These are phyloP conservation scores for Phylloscopus collybita DNA, from an alignment of 2,797 vertebrate genomes.

Conservation along the genomic window DNA sequence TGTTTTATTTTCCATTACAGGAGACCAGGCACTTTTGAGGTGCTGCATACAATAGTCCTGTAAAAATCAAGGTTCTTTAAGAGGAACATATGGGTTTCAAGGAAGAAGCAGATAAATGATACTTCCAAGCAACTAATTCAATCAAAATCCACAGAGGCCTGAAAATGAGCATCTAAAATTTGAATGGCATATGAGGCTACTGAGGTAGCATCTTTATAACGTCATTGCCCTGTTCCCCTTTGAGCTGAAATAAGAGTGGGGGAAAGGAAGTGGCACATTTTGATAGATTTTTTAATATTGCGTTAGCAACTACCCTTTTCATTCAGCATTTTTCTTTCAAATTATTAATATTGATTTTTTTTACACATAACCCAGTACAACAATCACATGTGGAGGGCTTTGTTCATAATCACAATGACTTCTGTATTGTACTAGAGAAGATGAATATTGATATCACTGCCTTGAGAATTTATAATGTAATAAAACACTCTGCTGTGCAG, in stretches of 20 bases:
- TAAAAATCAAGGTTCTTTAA: not conserved
- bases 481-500: not conserved
- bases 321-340: constrained; percentile 48
- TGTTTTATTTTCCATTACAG: not conserved
- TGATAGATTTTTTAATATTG: constrained; percentile 7
- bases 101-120: not conserved
- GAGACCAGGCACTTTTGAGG: not conserved
- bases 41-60: not conserved
- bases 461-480: constrained; percentile 40
- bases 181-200: not conserved
- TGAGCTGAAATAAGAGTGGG: not conserved
- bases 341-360: constrained; percentile 50
- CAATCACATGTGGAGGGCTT: constrained; percentile 22
- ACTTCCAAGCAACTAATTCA: not conserved
- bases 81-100: not conserved
- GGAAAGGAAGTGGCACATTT: not conserved
- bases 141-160: not conserved
- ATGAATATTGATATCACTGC: constrained; percentile 51
- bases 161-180: not conserved
- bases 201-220: not conserved
- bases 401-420: constrained; percentile 42
- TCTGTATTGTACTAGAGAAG: constrained; percentile 33
- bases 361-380: not conserved
- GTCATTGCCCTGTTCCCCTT: not conserved
- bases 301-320: constrained; percentile 10